Conservation (phyloP, 2,888 invertebrate genomes). For the Stenurella melanura region DNA sequence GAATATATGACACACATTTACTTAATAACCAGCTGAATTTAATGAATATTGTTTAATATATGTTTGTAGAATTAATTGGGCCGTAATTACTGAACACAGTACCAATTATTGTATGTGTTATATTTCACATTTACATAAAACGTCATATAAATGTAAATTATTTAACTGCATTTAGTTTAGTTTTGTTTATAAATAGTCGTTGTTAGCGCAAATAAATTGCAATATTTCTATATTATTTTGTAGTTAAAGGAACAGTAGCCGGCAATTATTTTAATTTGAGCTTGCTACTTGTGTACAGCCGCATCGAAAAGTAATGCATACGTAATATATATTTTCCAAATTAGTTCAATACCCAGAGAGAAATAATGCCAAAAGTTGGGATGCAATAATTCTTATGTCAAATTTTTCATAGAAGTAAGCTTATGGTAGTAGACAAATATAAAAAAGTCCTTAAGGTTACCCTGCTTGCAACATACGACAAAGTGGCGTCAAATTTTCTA, state of each 20-base stretch:
- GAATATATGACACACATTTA: neutral
- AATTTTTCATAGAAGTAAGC: too few species aligned
- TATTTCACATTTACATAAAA: constrained; percentile 6
- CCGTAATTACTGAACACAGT: constrained; percentile 11
- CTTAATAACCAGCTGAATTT: constrained; percentile 18
- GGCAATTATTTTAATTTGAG: neutral
- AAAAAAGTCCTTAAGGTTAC: too few species aligned
- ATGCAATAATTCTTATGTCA: too few species aligned
- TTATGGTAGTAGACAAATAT: too few species aligned
- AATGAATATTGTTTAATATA: constrained; percentile 13
- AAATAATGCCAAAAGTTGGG: too few species aligned
- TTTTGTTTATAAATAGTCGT: constrained; percentile 10
- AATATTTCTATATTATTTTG: neutral
- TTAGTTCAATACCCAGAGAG: too few species aligned
- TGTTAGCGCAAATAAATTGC: neutral
- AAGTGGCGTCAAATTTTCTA: too few species aligned
- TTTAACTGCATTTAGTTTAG: neutral
- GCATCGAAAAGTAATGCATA: too few species aligned
- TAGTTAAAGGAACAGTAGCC: neutral
- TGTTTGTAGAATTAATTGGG: constrained; percentile 12
- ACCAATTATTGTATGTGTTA: neutral
- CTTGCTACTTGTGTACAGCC: neutral
- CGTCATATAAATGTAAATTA: constrained; percentile 16
- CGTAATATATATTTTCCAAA: too few species aligned
- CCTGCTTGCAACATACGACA: too few species aligned